Base-by-base conservation (phyloP, 2,888 invertebrate species). In the Rosalia funebris region DNA sequence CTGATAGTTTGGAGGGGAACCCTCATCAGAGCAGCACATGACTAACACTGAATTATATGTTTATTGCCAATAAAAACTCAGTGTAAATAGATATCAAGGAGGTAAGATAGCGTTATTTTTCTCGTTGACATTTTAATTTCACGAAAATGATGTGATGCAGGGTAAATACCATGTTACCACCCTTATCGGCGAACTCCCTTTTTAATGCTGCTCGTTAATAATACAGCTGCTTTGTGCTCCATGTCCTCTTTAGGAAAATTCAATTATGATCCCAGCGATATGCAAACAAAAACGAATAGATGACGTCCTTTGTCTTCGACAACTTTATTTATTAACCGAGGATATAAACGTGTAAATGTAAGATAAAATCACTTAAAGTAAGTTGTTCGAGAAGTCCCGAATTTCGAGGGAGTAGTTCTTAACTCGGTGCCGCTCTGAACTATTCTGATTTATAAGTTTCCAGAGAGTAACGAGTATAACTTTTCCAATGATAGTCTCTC, bases 401-500 rank as follows among this genome's bases (percentile, higher is more conserved):
- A 53, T 53, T 41, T 17, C 12, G 32, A 25, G 12, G 17, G 55
- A 60, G 14, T 53, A 41, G 19, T 20, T 47, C 20, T 41, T 25
- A 31, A 54, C 56, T 58, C 58, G 31, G 56, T 52, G 57, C 42
- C 57, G 47, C 48, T 39, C 46, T 34, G 46, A 62, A 61, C 61
- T 63, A 63, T 65, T 65, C 63, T 65, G 67, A 68, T 68, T 68
- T 65, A 68, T 68, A 61, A 67, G 60, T 68, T 65, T 56, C 65
- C 41, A 47, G 62, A 53, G 50, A 34, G 58, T 42, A 58, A 55
- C 50, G 56, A 63, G 45, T 52, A 55, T 65, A 68, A 68, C 62
- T 68, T 60, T 68, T 68, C 64, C 68, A 68, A 62, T 68, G 65
- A 65, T 63, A 53, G 62, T 58, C 62, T 63, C 52, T 47, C 62